These are phyloP conservation scores for Megaceryle torquata DNA, from an alignment of 2,113 vertebrate genomes.

Conservation along the genomic window DNA sequence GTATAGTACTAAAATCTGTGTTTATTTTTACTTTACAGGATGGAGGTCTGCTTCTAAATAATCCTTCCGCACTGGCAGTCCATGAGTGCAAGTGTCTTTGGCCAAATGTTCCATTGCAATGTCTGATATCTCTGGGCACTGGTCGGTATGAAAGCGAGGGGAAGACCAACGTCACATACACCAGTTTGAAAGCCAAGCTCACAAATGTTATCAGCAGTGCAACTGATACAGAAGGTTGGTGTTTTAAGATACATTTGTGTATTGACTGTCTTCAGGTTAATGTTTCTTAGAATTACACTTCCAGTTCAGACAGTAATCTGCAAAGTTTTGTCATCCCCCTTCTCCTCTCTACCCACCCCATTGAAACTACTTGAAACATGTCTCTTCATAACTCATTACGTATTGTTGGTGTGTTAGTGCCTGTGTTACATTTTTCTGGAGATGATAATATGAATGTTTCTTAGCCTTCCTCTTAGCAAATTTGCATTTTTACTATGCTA, in stretches of 20 bases:
- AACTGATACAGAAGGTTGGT: slow-evolving; percentile 92
- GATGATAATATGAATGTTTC: neutral
- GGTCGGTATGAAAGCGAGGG: slow-evolving; percentile 83
- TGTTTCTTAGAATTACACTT: neutral
- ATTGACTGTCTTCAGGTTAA: neutral
- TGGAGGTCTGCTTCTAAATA: slow-evolving; percentile 94
- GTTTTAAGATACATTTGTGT: neutral
- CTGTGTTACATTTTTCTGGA: neutral
- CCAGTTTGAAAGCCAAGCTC: slow-evolving; percentile 92
- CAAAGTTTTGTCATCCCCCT: neutral
- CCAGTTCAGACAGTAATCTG: neutral
- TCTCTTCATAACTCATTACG: neutral
- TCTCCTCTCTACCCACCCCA: neutral
- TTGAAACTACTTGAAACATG: neutral
- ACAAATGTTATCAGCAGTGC: slow-evolving; percentile 94
- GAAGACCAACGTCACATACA: slow-evolving; percentile 79
- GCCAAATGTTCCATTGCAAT: slow-evolving; percentile 89
- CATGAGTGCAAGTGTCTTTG: slow-evolving; percentile 93
- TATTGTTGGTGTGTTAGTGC: neutral
- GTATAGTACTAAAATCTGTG: neutral
- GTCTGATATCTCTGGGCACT: slow-evolving; percentile 90
- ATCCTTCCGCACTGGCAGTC: slow-evolving; percentile 90
- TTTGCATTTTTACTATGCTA: neutral
- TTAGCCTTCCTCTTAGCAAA: neutral
- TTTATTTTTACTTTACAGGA: slow-evolving; percentile 77